Conservation (phyloP, 2,797 vertebrate genomes). For the Lagorchestes hirsutus region DNA sequence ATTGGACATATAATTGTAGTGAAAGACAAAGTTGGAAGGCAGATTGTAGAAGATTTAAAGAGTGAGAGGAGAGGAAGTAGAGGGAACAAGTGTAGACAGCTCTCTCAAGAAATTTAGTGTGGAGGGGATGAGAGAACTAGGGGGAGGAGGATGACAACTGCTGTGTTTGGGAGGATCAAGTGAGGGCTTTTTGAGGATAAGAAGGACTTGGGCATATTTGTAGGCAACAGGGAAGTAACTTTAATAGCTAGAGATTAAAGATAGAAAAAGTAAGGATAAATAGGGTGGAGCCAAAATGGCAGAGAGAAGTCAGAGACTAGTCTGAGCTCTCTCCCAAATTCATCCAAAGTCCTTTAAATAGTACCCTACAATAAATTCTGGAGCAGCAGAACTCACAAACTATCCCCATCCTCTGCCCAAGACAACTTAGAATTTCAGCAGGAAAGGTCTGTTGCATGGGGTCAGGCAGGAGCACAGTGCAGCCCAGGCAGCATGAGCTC, state of each 20-base stretch:
- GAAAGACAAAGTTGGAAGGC: background rate
- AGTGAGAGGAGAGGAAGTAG: background rate
- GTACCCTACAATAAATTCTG: no score
- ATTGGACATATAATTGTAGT: background rate
- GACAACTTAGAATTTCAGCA: no score
- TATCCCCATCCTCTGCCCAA: no score
- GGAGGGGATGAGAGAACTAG: background rate
- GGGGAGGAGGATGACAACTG: background rate
- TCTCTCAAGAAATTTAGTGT: background rate
- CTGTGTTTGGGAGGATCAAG: background rate
- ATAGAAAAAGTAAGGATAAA: background rate
- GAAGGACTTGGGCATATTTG: background rate
- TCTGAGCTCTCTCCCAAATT: no score
- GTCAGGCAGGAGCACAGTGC: no score
- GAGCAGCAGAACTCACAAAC: no score
- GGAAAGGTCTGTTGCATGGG: no score
- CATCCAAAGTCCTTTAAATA: no score
- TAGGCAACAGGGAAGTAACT: background rate
- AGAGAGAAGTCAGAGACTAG: no score
- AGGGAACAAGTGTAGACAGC: background rate
- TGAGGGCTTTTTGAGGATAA: background rate
- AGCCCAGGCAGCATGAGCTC: no score
- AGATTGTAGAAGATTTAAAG: background rate
- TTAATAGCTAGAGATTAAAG: no score
- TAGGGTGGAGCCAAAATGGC: no score